Evolutionary conservation across 2,113 vertebrate genomes (phyloP), one percentile per base, ranked within the genome.

Genomic region (Syrrhaptes paradoxus): DNA sequence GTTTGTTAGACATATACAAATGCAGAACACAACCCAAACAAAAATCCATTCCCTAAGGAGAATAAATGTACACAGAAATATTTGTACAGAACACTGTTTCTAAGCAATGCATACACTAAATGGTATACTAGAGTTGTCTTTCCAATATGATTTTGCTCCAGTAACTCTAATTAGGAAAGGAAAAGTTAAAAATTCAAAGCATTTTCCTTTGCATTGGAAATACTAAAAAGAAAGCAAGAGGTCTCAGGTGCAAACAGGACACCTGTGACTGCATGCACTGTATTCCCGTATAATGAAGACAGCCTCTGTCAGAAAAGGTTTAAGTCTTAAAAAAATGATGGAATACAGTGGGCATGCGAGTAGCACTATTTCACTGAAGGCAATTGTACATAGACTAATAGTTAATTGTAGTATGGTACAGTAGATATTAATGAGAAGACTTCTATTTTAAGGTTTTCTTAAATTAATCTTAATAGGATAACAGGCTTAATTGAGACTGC

Each of bases 1-100:
- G 4, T 93, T 94, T 89, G 68, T 81, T 71, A 84, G 26, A 31
- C 31, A 24, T 78, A 84, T 4, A 93, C 89, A 95, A 87, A 95
- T 48, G 38, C 79, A 86, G 80, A 96, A 89, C 48, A 55, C 55
- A 92, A 95, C 29, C 0, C 76, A 95, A 86, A 68, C 54, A 87
- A 45, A 84, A 86, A 77, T 55, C 54, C 73, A 36, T 90, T 88
- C 65, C 45, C 65, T 77, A 72, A 70, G 84, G 61, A 93, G 29
- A 86, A 17, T 59, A 48, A 66, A 9, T 15, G 32, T 55, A 62
- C 43, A 63, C 34, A 92, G 74, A 84, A 82, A 57, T 88, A 89
- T 78, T 59, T 87, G 48, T 41, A 38, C 13, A 65, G 82, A 75
- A 88, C 78, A 55, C 24, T 74, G 18, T 88, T 90, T 76, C 76